These are phyloP conservation scores for Gracilinanus agilis DNA, from an alignment of 2,113 vertebrate genomes.

Conservation along the genomic window DNA sequence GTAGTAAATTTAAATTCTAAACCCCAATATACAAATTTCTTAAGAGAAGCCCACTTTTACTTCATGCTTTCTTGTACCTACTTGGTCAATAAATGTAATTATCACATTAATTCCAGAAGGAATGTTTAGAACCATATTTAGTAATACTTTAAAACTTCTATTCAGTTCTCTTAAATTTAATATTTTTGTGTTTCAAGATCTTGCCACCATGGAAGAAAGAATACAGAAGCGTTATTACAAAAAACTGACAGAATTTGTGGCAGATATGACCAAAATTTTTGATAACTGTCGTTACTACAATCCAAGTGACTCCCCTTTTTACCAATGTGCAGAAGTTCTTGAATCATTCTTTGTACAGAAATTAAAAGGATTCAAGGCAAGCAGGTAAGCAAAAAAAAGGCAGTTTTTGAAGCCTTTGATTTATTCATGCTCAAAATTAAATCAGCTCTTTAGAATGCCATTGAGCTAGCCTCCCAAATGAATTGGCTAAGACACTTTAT, in stretches of 20 bases:
- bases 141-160: slow-evolving; percentile 15
- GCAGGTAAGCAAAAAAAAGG: slow-evolving; percentile 90
- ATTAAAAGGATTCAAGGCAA: slow-evolving; percentile 99
- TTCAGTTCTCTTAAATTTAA: slow-evolving; percentile 11
- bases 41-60: not conserved
- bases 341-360: slow-evolving; percentile 99
- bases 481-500: not conserved
- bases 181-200: slow-evolving; percentile 88
- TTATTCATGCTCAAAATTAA: not conserved
- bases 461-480: not conserved
- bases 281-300: slow-evolving; percentile 99
- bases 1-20: slow-evolving; percentile 19
- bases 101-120: not conserved
- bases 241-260: slow-evolving; percentile 99
- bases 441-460: not conserved
- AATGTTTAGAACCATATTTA: not conserved
- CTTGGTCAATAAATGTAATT: not conserved
- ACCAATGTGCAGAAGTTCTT: slow-evolving; percentile 97
- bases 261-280: slow-evolving; percentile 99
- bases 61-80: not conserved
- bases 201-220: slow-evolving; percentile 97
- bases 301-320: slow-evolving; percentile 98
- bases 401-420: not conserved
- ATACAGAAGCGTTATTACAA: slow-evolving; percentile 96
- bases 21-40: not conserved